Evolutionary conservation across 92 coral and sea anemone genomes (phyloP), one percentile per base, ranked within the genome.

Genomic region (Zoanthus sociatus): DNA sequence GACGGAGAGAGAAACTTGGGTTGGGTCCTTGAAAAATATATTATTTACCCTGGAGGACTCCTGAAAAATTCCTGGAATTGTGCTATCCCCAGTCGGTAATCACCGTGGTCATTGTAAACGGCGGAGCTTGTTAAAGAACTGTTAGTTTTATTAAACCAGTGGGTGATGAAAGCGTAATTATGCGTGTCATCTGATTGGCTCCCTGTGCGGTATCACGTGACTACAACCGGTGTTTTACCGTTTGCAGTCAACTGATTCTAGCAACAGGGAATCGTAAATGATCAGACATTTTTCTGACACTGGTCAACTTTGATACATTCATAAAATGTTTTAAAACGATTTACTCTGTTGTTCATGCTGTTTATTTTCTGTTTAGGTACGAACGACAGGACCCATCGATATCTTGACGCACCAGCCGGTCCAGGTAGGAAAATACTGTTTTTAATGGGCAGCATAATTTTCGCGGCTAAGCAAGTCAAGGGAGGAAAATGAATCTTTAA

Each of bases 101-200:
- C 26, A 0, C 26, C 26, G 0, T 26, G 26, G 26, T 26, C 26
- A 26, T 50, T 50, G 12, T 11, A 50, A 50, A 50, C 45, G 16
- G 47, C n/a, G 6, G 26, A 58, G 6, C 11, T 63, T 30, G 1
- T 3, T 37, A 44, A 32, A 30, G 9, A 50, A 50, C 55, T 50
- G 9, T 3, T 50, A 50, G 12, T 4, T n/a, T 47, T 7, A 68
- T 44, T 12, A 32, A 73, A 33, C 86, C 90, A 92, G 93, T 86
- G 91, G 18, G 71, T 94, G 98, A 96, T 96, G 98, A 96, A 93
- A 91, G 86, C 87, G 13, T 87, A 78, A 87, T 96, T 94, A 90
- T 96, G 98, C 98, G 98, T 94, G 98, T 96, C 94, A 93, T 94
- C 96, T 95, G 99, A 93, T 90, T 91, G 96, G 92, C 93, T 74